Conservation (phyloP, 2,888 invertebrate species). For the Sarcophaga variegata region DNA sequence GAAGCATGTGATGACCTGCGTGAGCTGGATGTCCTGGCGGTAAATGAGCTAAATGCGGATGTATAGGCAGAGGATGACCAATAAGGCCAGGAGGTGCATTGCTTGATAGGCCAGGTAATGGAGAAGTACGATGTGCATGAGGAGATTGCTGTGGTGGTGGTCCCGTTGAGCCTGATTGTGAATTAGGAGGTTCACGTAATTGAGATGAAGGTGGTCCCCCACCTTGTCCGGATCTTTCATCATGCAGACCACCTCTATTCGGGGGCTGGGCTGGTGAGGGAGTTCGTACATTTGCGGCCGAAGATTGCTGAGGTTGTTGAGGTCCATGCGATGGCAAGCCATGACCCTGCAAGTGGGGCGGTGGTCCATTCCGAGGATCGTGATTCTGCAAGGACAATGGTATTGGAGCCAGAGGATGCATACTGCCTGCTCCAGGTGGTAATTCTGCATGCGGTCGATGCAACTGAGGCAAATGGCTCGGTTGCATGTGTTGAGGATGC, state of each 20-base stretch:
- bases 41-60: slow-evolving; percentile 79
- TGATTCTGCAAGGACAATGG: slow-evolving; percentile 79
- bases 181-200: slow-evolving; percentile 73
- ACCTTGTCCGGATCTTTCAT: slow-evolving; percentile 69
- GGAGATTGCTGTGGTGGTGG: slow-evolving; percentile 76
- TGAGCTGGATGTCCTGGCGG: slow-evolving; percentile 80
- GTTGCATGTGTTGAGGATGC: slow-evolving; percentile 75
- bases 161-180: slow-evolving; percentile 75
- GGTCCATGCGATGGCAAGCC: slow-evolving; percentile 74
- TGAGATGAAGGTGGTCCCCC: slow-evolving; percentile 64
- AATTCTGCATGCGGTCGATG: slow-evolving; percentile 81
- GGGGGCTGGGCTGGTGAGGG: slow-evolving; percentile 80
- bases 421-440: slow-evolving; percentile 72
- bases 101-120: slow-evolving; percentile 78
- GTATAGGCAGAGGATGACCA: slow-evolving; percentile 81
- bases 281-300: slow-evolving; percentile 76
- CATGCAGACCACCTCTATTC: slow-evolving; percentile 74
- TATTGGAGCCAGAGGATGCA: slow-evolving; percentile 81
- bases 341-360: slow-evolving; percentile 72
- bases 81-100: slow-evolving; percentile 78
- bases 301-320: slow-evolving; percentile 73
- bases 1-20: slow-evolving; percentile 81
- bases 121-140: slow-evolving; percentile 80
- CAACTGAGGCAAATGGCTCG: slow-evolving; percentile 77
- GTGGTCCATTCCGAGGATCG: slow-evolving; percentile 71